Percentiles rank a stretch among this genome's conserved stretches.
phyloP scores from a whole-genome alignment of 2,113 vertebrate species.

The Cyanoramphus novaezelandiae region DNA sequence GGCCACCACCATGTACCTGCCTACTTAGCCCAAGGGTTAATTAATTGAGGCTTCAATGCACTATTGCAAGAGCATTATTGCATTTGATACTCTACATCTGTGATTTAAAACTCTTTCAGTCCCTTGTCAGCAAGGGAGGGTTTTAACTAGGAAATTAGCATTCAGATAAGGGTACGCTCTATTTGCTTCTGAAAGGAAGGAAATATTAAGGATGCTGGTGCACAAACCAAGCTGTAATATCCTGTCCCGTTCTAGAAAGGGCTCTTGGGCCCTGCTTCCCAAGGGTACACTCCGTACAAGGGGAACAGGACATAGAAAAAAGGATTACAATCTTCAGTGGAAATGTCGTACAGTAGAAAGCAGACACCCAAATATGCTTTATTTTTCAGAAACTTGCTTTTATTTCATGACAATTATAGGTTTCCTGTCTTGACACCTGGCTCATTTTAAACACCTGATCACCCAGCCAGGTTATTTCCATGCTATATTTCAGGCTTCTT shows the following conservation, averaged over 20 bases:
- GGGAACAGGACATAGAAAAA: constrained; percentile 46
- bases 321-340: constrained; percentile 20
- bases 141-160: constrained; percentile 98
- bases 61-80: constrained; percentile 87
- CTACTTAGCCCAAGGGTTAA: constrained; percentile 91
- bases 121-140: constrained; percentile 88
- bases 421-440: constrained; percentile 9
- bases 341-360: background rate
- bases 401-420: background rate
- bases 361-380: background rate
- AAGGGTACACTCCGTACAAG: constrained; percentile 1
- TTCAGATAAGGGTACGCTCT: constrained; percentile 93
- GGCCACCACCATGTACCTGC: constrained; percentile 87
- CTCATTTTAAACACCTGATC: background rate
- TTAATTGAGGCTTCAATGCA: constrained; percentile 92
- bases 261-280: constrained; percentile 60
- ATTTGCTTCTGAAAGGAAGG: constrained; percentile 88
- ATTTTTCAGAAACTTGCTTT: constrained; percentile 28
- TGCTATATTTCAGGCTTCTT: background rate
- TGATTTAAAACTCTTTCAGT: constrained; percentile 90
- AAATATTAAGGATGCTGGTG: constrained; percentile 86
- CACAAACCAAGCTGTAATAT: constrained; percentile 83
- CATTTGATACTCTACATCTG: constrained; percentile 96
- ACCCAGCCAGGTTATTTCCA: background rate
- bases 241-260: constrained; percentile 80